Evolutionary conservation across 2,888 invertebrate species (phyloP), one percentile per base, ranked within the genome.

Genomic region (Julus scanicus): DNA sequence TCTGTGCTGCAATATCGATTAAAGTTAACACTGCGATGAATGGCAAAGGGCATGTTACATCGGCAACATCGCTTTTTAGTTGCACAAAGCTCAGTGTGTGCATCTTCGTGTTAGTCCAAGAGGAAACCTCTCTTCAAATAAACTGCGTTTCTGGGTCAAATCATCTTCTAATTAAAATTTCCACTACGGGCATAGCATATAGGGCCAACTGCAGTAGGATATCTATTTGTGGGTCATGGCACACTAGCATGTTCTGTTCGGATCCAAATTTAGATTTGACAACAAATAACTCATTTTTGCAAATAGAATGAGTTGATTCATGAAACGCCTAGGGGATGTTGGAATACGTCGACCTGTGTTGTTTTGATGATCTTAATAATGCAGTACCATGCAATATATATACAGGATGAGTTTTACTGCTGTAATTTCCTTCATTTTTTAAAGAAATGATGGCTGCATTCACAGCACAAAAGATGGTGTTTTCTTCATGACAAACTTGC

Each of bases 141-240:
- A 80, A 80, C 80, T 80, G 37, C 29, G 80, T 80, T 80, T 80
- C 80, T 80, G 80, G 80, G 80, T 80, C 80, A 80, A 37, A 80
- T 80, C 80, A 80, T 80, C 20, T 80, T 80, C 80, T 80, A 80
- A 80, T 80, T 80, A 80, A 80, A 80, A 80, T 80, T 80, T 6
- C 37, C 13, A 80, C 29, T 11, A 20, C 80, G 11, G 37, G n/a
- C 63, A 63, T 63, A 20, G n/a, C 2, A 4, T 15, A 1, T 63
- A 17, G 63, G 5, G 63, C 1, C 20, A 9, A 15, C 37, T 0
- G 29, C 29, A 80, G 37, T 44, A 44, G 44, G 71, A 71, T 71
- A 20, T 71, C 5, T 71, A 71, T 20, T 71, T 20, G n/a, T 71
- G 20, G 71, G 71, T 9, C 71, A 71, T 71, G 71, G 20, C 71